Conservation (phyloP, 2,888 invertebrate genomes). For the Leucoptera coffeella region DNA sequence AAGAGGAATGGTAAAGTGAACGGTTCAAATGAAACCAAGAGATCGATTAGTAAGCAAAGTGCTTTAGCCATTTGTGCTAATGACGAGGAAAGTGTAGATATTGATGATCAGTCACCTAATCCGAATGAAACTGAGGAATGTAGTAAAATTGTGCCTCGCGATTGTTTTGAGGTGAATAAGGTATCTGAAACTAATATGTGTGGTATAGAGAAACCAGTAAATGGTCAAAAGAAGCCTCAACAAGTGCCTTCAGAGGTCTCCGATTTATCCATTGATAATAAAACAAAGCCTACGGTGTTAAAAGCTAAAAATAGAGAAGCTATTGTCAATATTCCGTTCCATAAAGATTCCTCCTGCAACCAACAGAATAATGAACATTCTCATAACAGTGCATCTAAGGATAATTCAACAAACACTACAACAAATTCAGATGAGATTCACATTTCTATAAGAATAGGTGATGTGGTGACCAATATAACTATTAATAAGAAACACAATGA, state of each 20-base stretch:
- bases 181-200: neutral
- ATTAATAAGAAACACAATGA: constrained; percentile 29
- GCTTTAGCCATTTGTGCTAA: neutral
- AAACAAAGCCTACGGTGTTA: constrained; percentile 5
- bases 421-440: constrained; percentile 18
- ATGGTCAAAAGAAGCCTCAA: neutral
- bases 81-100: constrained; percentile 8
- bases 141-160: too few species aligned
- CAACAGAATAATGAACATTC: constrained; percentile 6
- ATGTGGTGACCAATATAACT: constrained; percentile 24
- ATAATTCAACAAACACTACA: constrained; percentile 10
- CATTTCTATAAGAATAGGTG: constrained; percentile 33
- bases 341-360: constrained; percentile 18
- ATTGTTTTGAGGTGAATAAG: neutral
- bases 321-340: constrained; percentile 15
- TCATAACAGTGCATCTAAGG: constrained; percentile 7
- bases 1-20: constrained; percentile 32
- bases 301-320: constrained; percentile 1
- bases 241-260: neutral
- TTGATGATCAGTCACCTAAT: constrained; percentile 22
- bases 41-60: constrained; percentile 9
- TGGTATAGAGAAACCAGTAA: too few species aligned
- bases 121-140: neutral
- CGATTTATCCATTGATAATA: neutral
- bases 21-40: constrained; percentile 39